Evolutionary conservation across 2,888 invertebrate genomes (phyloP).

Genomic region (Athetis lepigone): DNA sequence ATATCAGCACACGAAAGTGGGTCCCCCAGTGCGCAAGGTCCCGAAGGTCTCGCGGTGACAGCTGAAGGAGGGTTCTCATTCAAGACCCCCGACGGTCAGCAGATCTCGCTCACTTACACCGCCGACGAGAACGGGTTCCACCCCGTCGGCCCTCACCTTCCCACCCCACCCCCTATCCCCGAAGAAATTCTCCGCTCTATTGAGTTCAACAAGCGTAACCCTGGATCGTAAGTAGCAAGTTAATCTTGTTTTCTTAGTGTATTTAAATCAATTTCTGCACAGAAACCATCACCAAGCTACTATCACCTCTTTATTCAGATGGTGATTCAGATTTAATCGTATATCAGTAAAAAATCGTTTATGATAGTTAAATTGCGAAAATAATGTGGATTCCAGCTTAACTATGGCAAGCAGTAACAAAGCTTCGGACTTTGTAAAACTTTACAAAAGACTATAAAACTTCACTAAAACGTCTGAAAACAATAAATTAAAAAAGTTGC

Average conservation of each 20-base stretch:
- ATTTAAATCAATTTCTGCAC: not conserved
- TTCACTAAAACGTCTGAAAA: constrained; percentile 17
- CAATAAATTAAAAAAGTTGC: constrained; percentile 18
- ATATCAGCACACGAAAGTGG: constrained; percentile 91
- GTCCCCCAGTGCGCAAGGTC: constrained; percentile 89
- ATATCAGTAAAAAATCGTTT: too few relatives aligned
- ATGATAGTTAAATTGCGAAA: too few relatives aligned
- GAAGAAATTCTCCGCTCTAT: constrained; percentile 89
- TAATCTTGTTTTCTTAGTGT: constrained; percentile 10
- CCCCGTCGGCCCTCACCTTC: constrained; percentile 91
- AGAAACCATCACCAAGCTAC: not conserved
- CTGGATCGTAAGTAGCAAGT: constrained; percentile 80
- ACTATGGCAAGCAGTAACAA: constrained; percentile 19
- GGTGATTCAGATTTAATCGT: too few relatives aligned
- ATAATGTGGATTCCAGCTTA: too few relatives aligned
- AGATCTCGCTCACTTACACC: constrained; percentile 92
- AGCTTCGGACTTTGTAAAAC: constrained; percentile 20
- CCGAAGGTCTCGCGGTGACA: constrained; percentile 89
- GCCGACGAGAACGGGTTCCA: constrained; percentile 94
- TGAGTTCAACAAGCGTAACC: constrained; percentile 86
- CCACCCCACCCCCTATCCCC: constrained; percentile 90
- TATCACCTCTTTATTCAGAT: not conserved
- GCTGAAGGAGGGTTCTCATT: constrained; percentile 93
- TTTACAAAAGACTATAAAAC: constrained; percentile 21
- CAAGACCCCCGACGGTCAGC: constrained; percentile 92